These are phyloP conservation scores for Erpornis zantholeuca DNA, from an alignment of 2,113 vertebrate species.

Conservation along the genomic window DNA sequence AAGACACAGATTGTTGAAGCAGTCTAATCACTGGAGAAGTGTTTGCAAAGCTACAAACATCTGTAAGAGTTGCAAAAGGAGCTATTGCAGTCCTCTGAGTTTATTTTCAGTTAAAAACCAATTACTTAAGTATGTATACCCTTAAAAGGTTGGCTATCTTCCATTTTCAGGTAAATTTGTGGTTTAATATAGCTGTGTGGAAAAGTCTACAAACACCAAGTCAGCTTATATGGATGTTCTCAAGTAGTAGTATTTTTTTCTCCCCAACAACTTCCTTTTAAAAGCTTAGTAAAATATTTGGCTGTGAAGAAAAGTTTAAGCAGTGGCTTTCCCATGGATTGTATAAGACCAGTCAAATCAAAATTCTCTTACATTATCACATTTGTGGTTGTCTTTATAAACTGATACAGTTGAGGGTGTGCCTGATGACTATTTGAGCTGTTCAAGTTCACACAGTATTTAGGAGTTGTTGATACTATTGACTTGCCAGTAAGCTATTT, in stretches of 20 bases:
- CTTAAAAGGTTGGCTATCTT: background rate
- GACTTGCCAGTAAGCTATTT: background rate
- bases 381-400: background rate
- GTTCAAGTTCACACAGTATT: background rate
- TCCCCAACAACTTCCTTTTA: background rate
- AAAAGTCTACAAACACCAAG: background rate
- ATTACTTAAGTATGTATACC: background rate
- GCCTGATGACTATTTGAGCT: background rate
- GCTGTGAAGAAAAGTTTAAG: background rate
- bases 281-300: background rate
- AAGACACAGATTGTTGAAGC: background rate
- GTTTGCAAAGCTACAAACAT: background rate
- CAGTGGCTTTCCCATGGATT: background rate
- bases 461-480: background rate
- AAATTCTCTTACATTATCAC: background rate
- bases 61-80: background rate
- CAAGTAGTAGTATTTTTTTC: background rate
- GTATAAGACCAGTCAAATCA: background rate
- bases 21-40: background rate
- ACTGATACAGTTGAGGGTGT: background rate
- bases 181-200: background rate
- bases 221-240: background rate
- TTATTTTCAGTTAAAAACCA: background rate
- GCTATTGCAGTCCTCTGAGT: background rate
- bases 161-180: slow-evolving; percentile 16